Conservation (phyloP, 1,140 invertebrate genomes). For the Zeugodacus cucurbitae region DNA sequence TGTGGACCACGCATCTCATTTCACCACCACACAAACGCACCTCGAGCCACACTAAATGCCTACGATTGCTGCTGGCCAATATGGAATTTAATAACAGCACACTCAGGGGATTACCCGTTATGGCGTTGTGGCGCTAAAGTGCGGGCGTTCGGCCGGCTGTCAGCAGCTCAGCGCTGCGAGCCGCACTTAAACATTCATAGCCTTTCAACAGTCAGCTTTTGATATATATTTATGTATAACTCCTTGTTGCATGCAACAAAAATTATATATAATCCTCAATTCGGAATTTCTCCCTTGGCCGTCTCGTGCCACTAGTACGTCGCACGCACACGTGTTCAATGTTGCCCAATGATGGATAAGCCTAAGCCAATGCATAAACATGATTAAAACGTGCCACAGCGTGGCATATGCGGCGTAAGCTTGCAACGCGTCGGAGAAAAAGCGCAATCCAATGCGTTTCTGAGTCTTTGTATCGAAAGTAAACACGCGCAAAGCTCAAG, state of each 20-base stretch:
- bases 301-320: background rate
- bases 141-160: background rate
- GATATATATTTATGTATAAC: background rate
- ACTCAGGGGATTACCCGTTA: slow-evolving; percentile 1
- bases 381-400: slow-evolving; percentile 10
- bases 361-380: slow-evolving; percentile 61
- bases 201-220: background rate
- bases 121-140: background rate
- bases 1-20: background rate
- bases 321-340: slow-evolving; percentile 55
- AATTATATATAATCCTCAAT: background rate
- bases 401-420: background rate
- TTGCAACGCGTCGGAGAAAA: background rate
- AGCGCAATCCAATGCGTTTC: background rate
- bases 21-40: background rate
- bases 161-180: background rate
- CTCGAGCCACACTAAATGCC: background rate
- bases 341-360: slow-evolving; percentile 63
- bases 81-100: slow-evolving; percentile 20
- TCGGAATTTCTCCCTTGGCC: background rate
- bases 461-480: background rate
- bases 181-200: background rate
- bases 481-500: background rate
- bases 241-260: background rate
- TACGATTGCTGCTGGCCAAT: background rate